Percentiles rank a stretch among this genome's conserved stretches.
These are phyloP conservation scores for Erynnis tages DNA, from an alignment of 2,888 invertebrate species.

Conservation along the genomic window DNA sequence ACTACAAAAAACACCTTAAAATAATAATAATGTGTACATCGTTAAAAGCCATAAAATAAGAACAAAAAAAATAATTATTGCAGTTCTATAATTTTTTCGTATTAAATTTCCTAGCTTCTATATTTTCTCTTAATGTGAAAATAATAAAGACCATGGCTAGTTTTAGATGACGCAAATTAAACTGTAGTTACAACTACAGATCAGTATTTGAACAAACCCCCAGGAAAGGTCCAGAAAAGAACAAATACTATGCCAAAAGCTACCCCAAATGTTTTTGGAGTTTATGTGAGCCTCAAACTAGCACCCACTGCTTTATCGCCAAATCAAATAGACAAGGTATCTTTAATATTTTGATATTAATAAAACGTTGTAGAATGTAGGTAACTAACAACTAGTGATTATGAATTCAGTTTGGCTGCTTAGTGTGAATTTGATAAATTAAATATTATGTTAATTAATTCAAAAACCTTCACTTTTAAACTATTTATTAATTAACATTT, in stretches of 20 bases:
- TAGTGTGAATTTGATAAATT: no score
- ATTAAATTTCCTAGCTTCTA: no score
- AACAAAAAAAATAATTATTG: no score
- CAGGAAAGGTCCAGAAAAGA: constrained; percentile 45
- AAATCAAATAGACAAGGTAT: constrained; percentile 38
- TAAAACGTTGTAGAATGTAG: not conserved
- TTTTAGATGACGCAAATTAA: constrained; percentile 30
- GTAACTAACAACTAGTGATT: no score
- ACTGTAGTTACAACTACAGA: constrained; percentile 42
- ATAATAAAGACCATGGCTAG: not conserved
- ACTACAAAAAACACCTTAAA: no score
- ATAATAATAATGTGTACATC: no score
- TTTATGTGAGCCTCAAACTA: constrained; percentile 59
- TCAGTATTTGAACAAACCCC: constrained; percentile 50
- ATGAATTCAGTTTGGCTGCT: no score
- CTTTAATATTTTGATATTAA: not conserved
- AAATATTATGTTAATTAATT: no score
- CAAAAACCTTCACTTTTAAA: no score
- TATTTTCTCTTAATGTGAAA: not conserved
- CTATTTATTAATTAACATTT: no score
- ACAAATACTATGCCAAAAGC: constrained; percentile 61
- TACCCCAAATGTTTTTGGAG: constrained; percentile 71
- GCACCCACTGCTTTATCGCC: constrained; percentile 42
- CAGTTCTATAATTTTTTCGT: no score
- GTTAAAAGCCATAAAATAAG: no score